phyloP scores from a whole-genome alignment of 2,888 invertebrate species.

The Hypena proboscidalis region DNA sequence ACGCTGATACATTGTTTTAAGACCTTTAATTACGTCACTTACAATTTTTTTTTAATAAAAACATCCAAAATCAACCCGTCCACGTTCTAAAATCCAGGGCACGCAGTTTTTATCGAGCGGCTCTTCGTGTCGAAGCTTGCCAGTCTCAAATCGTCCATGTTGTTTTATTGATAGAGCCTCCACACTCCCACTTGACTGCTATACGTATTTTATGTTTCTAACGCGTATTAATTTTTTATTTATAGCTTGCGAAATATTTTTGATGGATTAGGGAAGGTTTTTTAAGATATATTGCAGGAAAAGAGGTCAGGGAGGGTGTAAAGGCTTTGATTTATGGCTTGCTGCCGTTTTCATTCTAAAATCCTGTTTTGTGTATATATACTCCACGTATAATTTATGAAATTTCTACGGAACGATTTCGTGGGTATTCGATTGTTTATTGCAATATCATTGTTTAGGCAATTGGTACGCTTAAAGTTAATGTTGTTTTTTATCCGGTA shows the following conservation, averaged over 20 bases:
- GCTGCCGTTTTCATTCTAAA: too few species aligned
- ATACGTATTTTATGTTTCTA: constrained; percentile 15
- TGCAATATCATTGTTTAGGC: too few species aligned
- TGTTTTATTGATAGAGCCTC: constrained; percentile 53
- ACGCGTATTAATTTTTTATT: constrained; percentile 21
- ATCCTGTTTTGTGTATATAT: too few species aligned
- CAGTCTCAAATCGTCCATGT: constrained; percentile 52
- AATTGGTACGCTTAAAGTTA: too few species aligned
- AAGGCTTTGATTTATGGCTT: background rate
- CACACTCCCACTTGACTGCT: constrained; percentile 18
- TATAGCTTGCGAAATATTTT: constrained; percentile 12
- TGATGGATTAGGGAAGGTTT: constrained; percentile 4
- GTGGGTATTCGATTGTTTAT: too few species aligned
- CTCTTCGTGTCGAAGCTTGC: constrained; percentile 41
- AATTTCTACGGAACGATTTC: too few species aligned
- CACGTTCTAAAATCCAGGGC: constrained; percentile 24
- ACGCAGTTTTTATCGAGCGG: constrained; percentile 48
- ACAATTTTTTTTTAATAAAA: too few species aligned
- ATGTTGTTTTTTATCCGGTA: too few species aligned
- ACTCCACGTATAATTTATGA: too few species aligned
- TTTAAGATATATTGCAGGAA: constrained; percentile 7
- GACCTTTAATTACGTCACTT: too few species aligned
- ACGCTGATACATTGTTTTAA: too few species aligned
- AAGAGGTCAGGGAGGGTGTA: background rate
- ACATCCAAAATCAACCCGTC: constrained; percentile 18